phyloP scores from a whole-genome alignment of 2,797 vertebrate genomes.

The Chelonia mydas region DNA sequence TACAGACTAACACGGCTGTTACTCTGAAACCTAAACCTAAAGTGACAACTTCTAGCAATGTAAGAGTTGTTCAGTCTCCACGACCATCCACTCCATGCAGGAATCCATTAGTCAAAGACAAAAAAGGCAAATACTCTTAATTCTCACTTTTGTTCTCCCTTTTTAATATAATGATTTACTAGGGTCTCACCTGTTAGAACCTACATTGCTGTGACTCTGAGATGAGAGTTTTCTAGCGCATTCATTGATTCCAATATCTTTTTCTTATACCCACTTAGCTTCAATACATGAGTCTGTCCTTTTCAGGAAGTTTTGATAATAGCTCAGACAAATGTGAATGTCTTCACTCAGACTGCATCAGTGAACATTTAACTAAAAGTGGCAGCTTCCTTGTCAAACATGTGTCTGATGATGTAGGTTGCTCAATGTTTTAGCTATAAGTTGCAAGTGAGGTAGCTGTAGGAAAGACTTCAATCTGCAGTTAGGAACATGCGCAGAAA shows the following conservation, averaged over 20 bases:
- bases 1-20: too few relatives aligned
- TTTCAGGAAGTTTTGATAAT: neutral
- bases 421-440: neutral
- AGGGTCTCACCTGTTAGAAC: neutral
- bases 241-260: conserved; percentile 45
- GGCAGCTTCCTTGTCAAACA: neutral
- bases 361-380: neutral
- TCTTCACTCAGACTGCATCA: neutral
- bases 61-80: neutral
- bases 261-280: conserved; percentile 48
- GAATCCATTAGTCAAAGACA: neutral
- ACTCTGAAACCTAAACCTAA: neutral
- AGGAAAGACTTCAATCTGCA: neutral
- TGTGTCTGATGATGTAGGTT: neutral
- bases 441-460: neutral
- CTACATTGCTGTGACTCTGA: conserved; percentile 35
- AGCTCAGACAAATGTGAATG: neutral
- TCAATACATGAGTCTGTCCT: neutral
- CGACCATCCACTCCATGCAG: neutral
- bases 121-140: neutral
- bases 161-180: neutral
- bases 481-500: neutral
- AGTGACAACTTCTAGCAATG: too few relatives aligned
- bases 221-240: conserved; percentile 72
- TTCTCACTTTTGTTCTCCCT: neutral